These are phyloP conservation scores for Dasyornis broadbenti DNA, from an alignment of 2,113 vertebrate species.

Conservation along the genomic window DNA sequence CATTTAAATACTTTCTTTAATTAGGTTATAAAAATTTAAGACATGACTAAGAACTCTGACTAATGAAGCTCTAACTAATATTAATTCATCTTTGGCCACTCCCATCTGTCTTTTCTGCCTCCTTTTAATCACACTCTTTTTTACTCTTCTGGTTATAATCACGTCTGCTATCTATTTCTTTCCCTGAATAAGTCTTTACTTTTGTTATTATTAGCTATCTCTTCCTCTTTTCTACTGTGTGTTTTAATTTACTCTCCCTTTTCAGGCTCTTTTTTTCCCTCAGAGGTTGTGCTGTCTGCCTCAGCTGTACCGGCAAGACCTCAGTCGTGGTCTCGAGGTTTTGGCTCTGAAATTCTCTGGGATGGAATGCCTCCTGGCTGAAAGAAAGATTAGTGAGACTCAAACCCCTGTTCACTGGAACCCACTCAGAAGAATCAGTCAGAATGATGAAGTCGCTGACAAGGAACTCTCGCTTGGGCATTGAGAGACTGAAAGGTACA, in stretches of 20 bases:
- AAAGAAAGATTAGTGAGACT: background rate
- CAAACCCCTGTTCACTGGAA: background rate
- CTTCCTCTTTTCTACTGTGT: background rate
- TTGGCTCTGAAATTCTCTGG: background rate
- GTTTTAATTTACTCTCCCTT: background rate
- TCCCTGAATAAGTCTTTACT: background rate
- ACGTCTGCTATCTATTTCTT: background rate
- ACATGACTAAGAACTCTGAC: background rate
- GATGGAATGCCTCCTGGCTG: background rate
- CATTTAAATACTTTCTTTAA: no score
- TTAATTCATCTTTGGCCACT: background rate
- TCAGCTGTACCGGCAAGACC: background rate
- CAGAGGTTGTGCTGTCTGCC: background rate
- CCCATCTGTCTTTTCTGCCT: background rate
- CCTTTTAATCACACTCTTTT: background rate
- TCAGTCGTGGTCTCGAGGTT: accelerated
- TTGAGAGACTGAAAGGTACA: background rate
- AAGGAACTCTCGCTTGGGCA: accelerated
- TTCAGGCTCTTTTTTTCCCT: background rate
- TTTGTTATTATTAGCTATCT: background rate
- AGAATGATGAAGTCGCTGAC: background rate
- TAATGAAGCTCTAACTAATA: background rate
- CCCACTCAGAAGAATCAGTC: background rate
- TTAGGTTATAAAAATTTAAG: no score
- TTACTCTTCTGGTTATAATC: background rate